Evolutionary conservation across 1,140 invertebrate species (phyloP), one percentile per base, ranked within the genome.

Genomic region (Chironomus tepperi): DNA sequence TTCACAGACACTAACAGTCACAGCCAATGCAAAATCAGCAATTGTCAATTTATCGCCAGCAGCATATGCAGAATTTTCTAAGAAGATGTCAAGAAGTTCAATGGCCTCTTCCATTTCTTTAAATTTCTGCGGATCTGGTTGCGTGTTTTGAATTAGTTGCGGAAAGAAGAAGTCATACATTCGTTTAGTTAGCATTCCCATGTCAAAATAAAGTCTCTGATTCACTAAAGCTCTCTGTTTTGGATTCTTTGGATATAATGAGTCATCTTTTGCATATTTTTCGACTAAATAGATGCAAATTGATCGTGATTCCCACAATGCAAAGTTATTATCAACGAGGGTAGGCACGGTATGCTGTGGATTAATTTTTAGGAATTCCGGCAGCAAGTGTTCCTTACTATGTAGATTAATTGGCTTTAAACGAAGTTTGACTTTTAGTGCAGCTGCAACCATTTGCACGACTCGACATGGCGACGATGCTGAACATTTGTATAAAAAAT

Each of bases 361-460:
- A 83, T 91, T 91, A 86, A 93, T 90, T 87, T 93, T 90, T 7
- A 90, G 64, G 81, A 87, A 93, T 78, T 92, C 89, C 2, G 89
- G 87, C 43, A 85, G 89, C 78, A 90, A 78, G 67, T 91, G 87
- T 77, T 93, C 90, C 34, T 89, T 89, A 73, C 87, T 86, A 75
- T 89, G 78, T 16, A 91, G 78, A 78, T 91, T 85, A 47, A 87
- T 77, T 2, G 80, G 65, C 79, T 89, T 91, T 3, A 89, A 78
- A 80, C 91, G 90, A 10, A 91, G 79, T 73, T 89, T 86, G 57
- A 91, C 80, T 7, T 88, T 89, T 1, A 91, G 74, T 19, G 84
- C 84, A 80, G 88, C 90, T 2, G 86, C 88, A 7, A 86, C 81
- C 76, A 91, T 77, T 74, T 88, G 80, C 10, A 89, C 84, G 42